These are phyloP conservation scores for Watsonalla binaria DNA, from an alignment of 2,888 invertebrate genomes.

Conservation along the genomic window DNA sequence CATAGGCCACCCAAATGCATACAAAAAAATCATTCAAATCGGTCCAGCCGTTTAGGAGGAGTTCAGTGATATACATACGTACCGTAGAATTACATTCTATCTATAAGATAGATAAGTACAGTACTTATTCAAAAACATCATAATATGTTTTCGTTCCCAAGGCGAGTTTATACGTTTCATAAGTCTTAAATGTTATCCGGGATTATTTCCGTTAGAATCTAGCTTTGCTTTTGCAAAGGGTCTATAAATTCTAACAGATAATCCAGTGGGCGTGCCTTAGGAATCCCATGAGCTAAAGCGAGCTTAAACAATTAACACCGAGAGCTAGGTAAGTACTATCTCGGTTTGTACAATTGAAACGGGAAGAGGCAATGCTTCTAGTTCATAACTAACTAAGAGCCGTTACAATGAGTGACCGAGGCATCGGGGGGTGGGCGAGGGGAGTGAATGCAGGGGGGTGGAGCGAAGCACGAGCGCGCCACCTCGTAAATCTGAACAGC, in stretches of 20 bases:
- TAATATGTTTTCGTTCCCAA: neutral
- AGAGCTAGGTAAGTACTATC: slow-evolving; percentile 36
- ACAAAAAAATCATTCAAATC: no score
- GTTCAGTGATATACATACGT: no score
- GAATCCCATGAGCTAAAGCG: slow-evolving; percentile 17
- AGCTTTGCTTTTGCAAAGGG: slow-evolving; percentile 14
- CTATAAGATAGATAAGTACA: no score
- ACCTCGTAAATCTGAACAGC: slow-evolving; percentile 61
- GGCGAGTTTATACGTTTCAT: neutral
- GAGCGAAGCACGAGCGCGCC: slow-evolving; percentile 52
- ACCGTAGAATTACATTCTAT: no score
- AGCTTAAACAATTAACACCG: slow-evolving; percentile 38
- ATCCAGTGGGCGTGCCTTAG: slow-evolving; percentile 14
- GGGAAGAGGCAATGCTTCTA: slow-evolving; percentile 37
- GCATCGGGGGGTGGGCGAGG: slow-evolving; percentile 32
- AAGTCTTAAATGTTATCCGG: slow-evolving; percentile 13
- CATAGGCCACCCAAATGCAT: no score
- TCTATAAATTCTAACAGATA: slow-evolving; percentile 12
- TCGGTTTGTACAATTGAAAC: slow-evolving; percentile 42
- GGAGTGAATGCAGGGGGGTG: slow-evolving; percentile 29
- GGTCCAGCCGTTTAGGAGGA: no score
- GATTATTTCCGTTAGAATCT: slow-evolving; percentile 3
- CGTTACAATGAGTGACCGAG: slow-evolving; percentile 53
- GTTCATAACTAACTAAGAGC: slow-evolving; percentile 52
- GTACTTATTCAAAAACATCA: neutral